Percentiles rank a stretch among this genome's conserved stretches.
Conservation (phyloP, 2,797 vertebrate genomes). For the Syndactyla subalaris region DNA sequence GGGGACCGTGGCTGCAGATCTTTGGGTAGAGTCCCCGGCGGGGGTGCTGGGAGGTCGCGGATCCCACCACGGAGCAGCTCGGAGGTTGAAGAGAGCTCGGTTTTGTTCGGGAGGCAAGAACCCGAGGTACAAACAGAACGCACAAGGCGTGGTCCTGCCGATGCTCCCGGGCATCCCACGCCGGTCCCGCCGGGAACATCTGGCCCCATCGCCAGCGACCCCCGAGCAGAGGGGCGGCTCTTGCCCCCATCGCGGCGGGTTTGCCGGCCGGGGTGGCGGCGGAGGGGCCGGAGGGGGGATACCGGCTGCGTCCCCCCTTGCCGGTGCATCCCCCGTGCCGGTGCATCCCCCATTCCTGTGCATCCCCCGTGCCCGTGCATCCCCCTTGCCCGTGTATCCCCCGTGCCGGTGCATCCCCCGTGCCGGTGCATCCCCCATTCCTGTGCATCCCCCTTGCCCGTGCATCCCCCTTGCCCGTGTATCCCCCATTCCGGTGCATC, state of each 20-base stretch:
- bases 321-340: too few relatives aligned
- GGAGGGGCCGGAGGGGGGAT: not conserved
- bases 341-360: too few relatives aligned
- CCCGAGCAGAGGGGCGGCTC: not conserved
- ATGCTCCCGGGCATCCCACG: not conserved
- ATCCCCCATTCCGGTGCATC: too few relatives aligned
- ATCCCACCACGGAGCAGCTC: not conserved
- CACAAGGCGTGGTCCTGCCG: not conserved
- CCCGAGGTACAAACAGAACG: fast-evolving
- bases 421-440: too few relatives aligned
- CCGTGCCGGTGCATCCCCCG: too few relatives aligned
- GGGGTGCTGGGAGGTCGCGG: not conserved
- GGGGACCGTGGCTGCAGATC: fast-evolving
- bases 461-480: too few relatives aligned
- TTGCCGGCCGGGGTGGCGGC: not conserved
- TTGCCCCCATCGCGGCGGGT: not conserved
- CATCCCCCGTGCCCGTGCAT: too few relatives aligned
- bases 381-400: too few relatives aligned
- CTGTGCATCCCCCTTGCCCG: too few relatives aligned
- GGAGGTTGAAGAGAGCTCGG: not conserved
- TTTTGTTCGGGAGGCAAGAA: not conserved
- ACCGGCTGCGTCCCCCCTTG: not conserved
- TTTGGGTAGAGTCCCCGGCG: not conserved
- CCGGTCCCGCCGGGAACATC: not conserved
- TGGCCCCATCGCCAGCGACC: not conserved